These are phyloP conservation scores for Crossocerus cetratus DNA, from an alignment of 2,888 invertebrate species.

Conservation along the genomic window DNA sequence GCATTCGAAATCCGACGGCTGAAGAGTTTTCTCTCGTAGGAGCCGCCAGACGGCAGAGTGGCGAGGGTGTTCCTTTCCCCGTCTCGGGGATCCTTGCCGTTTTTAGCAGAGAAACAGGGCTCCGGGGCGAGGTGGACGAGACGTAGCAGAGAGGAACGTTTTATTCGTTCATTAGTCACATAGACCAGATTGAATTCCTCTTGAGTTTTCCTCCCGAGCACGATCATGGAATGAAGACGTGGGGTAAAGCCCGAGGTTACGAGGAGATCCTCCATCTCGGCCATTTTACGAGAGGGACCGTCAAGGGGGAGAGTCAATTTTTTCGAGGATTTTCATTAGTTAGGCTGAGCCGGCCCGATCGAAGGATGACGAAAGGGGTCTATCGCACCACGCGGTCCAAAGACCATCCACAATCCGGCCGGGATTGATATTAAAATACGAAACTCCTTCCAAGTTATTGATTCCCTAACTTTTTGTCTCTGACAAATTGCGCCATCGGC, in stretches of 20 bases:
- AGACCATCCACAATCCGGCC: conserved; percentile 35
- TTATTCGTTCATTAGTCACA: conserved; percentile 74
- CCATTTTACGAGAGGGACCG: conserved; percentile 40
- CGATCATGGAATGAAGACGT: conserved; percentile 31
- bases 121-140: conserved; percentile 3
- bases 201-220: conserved; percentile 42
- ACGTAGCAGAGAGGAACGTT: conserved; percentile 55
- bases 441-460: conserved; percentile 18
- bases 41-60: not conserved
- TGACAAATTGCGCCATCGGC: not conserved
- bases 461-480: not conserved
- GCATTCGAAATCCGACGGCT: conserved; percentile 7
- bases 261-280: conserved; percentile 41
- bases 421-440: conserved; percentile 25
- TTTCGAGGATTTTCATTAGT: conserved; percentile 55
- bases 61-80: conserved; percentile 5
- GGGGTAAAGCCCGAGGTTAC: conserved; percentile 26
- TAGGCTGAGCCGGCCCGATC: conserved; percentile 32
- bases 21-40: conserved; percentile 20
- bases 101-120: conserved; percentile 21
- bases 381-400: conserved; percentile 24
- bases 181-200: conserved; percentile 69
- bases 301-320: conserved; percentile 48
- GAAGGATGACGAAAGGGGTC: conserved; percentile 31
- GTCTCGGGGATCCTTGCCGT: not conserved